These are phyloP conservation scores for Molossus alvarezi DNA, from an alignment of 2,797 vertebrate species.

Conservation along the genomic window DNA sequence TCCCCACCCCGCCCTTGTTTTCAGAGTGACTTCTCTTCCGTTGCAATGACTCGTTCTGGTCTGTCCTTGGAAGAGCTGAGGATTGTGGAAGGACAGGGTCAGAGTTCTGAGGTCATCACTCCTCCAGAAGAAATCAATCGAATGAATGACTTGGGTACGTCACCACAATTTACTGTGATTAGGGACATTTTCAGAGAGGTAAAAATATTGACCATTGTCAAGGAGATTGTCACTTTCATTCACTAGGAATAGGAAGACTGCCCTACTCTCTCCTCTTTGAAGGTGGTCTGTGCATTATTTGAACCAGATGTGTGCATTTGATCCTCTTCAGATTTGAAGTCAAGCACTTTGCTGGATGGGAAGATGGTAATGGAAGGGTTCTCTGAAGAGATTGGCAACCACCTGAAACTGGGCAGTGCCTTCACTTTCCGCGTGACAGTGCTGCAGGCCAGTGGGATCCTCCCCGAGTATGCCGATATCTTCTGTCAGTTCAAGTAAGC, in stretches of 20 bases:
- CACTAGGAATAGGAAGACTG: background rate
- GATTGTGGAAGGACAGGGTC: conserved; percentile 98
- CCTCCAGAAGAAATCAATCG: conserved; percentile 97
- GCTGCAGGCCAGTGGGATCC: conserved; percentile 96
- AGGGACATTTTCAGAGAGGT: background rate
- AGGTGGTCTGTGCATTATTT: background rate
- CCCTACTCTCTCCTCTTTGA: background rate
- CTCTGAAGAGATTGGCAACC: conserved; percentile 92
- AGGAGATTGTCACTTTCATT: background rate
- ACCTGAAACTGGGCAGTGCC: conserved; percentile 96
- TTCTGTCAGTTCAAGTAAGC: conserved; percentile 99
- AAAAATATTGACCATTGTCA: background rate
- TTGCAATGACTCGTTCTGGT: conserved; percentile 95
- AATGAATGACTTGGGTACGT: conserved; percentile 95
- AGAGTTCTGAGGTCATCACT: conserved; percentile 96
- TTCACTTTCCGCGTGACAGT: conserved; percentile 99
- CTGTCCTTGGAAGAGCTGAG: conserved; percentile 97
- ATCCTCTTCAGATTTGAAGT: conserved; percentile 94
- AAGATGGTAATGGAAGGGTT: conserved; percentile 93
- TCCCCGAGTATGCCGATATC: conserved; percentile 97
- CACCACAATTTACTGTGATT: accelerated
- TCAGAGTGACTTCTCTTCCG: conserved; percentile 95
- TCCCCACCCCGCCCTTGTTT: conserved; percentile 29
- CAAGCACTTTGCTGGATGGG: conserved; percentile 92
- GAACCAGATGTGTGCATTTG: background rate